These are phyloP conservation scores for Drosophila niveifrons DNA, from an alignment of 2,888 invertebrate genomes.

Conservation along the genomic window DNA sequence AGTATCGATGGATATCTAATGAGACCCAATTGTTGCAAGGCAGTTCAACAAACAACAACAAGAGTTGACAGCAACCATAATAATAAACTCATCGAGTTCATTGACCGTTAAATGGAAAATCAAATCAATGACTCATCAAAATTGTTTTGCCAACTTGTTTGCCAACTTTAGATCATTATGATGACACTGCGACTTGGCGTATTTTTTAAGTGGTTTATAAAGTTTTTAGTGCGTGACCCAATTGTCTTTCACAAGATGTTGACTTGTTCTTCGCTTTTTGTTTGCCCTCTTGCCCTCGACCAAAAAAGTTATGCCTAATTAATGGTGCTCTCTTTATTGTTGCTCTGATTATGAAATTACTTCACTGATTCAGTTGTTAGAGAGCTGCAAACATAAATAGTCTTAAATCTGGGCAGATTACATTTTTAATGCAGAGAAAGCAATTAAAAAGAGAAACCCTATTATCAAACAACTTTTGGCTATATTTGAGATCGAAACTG, in stretches of 20 bases:
- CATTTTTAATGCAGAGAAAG: not conserved
- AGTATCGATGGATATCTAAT: slow-evolving; percentile 44
- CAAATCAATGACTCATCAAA: slow-evolving; percentile 70
- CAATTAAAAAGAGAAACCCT: no score
- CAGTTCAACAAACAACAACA: slow-evolving; percentile 27
- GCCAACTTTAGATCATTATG: slow-evolving; percentile 20
- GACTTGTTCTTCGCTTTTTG: not conserved
- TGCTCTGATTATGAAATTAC: slow-evolving; percentile 25
- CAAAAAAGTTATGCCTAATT: slow-evolving; percentile 33
- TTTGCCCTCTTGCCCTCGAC: not conserved
- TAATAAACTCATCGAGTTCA: slow-evolving; percentile 55
- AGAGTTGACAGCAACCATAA: slow-evolving; percentile 31
- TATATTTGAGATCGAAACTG: no score
- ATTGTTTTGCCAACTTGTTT: slow-evolving; percentile 37
- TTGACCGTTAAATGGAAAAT: slow-evolving; percentile 71
- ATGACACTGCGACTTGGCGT: slow-evolving; percentile 28
- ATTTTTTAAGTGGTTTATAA: slow-evolving; percentile 43
- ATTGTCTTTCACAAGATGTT: slow-evolving; percentile 21
- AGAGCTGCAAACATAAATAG: not conserved
- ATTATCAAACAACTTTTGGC: no score
- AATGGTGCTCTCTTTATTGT: slow-evolving; percentile 14
- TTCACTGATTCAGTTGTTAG: slow-evolving; percentile 21
- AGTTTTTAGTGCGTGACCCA: slow-evolving; percentile 41
- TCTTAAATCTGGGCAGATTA: not conserved
- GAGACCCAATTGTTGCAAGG: slow-evolving; percentile 29